Conservation (phyloP, 2,113 vertebrate species). For the Holacanthus passer region DNA sequence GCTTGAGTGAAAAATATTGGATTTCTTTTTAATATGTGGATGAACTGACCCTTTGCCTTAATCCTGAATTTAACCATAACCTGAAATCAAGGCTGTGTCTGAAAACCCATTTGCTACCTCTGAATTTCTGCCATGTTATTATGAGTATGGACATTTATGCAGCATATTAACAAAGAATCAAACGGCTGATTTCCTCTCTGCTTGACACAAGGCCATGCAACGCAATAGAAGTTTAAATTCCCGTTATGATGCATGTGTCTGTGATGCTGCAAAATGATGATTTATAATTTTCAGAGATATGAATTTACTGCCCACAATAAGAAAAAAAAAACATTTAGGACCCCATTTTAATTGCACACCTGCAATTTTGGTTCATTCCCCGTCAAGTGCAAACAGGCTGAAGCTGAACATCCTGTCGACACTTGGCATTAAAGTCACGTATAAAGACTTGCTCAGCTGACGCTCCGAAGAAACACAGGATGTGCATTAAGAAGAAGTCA, state of each 20-base stretch:
- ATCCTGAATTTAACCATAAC: neutral
- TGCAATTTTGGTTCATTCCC: neutral
- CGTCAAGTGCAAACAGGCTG: neutral
- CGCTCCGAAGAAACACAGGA: neutral
- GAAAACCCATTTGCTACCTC: neutral
- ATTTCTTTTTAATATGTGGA: neutral
- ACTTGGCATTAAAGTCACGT: too few species aligned
- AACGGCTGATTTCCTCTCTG: too few species aligned
- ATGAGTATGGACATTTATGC: too few species aligned
- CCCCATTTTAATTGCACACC: neutral
- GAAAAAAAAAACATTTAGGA: neutral
- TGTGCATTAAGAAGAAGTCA: neutral
- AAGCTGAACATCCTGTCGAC: neutral
- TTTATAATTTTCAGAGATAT: neutral
- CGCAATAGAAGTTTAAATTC: neutral
- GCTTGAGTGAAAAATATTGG: neutral
- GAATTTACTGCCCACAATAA: neutral
- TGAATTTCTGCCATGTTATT: neutral
- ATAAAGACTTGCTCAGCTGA: neutral
- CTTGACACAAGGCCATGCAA: too few species aligned
- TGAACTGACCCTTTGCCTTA: neutral
- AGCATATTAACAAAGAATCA: neutral
- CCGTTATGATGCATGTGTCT: neutral
- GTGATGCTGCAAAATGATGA: neutral
- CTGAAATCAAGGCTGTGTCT: neutral